Percentiles rank a stretch among this genome's conserved stretches.
These are phyloP conservation scores for Patella vulgata DNA, from an alignment of 1,140 invertebrate species.

Conservation along the genomic window DNA sequence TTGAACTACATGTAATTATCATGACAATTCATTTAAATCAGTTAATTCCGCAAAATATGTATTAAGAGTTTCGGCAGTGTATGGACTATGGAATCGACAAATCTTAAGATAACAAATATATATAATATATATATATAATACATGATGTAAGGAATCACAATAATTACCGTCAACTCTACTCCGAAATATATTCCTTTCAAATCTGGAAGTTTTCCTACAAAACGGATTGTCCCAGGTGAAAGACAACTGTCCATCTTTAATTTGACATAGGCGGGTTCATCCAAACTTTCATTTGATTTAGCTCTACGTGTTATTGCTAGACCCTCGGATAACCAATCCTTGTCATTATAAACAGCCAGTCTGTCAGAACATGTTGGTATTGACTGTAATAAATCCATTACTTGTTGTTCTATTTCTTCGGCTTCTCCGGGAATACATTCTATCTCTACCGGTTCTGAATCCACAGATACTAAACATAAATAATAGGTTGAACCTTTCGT, in stretches of 20 bases:
- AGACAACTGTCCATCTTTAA: conserved; percentile 46
- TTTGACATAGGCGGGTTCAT: conserved; percentile 51
- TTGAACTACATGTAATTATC: too few species aligned
- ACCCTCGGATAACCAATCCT: conserved; percentile 53
- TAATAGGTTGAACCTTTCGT: conserved; percentile 20
- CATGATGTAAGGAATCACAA: too few species aligned
- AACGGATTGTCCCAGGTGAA: conserved; percentile 45
- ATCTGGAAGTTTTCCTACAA: conserved; percentile 46
- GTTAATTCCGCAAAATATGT: too few species aligned
- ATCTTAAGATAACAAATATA: too few species aligned
- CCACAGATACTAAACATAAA: conserved; percentile 44
- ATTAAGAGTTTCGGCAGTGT: too few species aligned
- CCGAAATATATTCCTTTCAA: conserved; percentile 56
- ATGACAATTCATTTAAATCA: too few species aligned
- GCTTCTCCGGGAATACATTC: conserved; percentile 35
- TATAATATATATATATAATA: too few species aligned
- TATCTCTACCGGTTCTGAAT: conserved; percentile 44
- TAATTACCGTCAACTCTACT: conserved; percentile 48
- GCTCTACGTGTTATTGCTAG: conserved; percentile 34
- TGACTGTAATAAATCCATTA: conserved; percentile 42
- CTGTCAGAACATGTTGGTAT: conserved; percentile 55
- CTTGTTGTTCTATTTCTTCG: conserved; percentile 27
- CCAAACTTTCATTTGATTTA: too few species aligned
- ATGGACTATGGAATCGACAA: too few species aligned
- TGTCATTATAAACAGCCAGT: conserved; percentile 48